phyloP scores from a whole-genome alignment of 2,888 invertebrate genomes.

The Tyria jacobaeae region DNA sequence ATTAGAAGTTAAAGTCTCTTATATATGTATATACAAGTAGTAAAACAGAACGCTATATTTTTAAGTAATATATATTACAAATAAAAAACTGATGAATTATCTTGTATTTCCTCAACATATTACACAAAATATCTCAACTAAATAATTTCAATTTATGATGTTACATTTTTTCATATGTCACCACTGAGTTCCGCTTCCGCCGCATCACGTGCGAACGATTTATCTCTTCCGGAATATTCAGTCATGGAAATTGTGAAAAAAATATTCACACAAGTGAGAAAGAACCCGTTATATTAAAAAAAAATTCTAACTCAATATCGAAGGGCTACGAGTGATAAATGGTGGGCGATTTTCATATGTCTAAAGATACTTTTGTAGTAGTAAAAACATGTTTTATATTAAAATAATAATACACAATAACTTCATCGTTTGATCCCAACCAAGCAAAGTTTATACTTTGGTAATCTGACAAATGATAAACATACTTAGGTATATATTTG shows the following conservation, averaged over 20 bases:
- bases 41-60: no score
- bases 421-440: neutral
- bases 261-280: conserved; percentile 24
- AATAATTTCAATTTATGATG: conserved; percentile 55
- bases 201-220: conserved; percentile 63
- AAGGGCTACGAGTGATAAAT: conserved; percentile 17
- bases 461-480: no score
- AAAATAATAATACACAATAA: no score
- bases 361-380: neutral
- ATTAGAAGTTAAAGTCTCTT: no score
- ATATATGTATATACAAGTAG: no score
- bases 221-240: conserved; percentile 59
- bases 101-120: neutral
- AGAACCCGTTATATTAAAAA: conserved; percentile 40
- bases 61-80: no score
- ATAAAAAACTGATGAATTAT: no score
- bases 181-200: conserved; percentile 54
- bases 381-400: no score
- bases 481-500: no score
- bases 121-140: conserved; percentile 17
- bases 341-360: conserved; percentile 12
- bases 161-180: conserved; percentile 64
- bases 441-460: no score
- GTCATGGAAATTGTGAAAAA: conserved; percentile 46
- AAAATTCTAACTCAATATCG: conserved; percentile 48